Conservation (phyloP, 2,888 invertebrate genomes). For the Pristionchus entomophagus region DNA sequence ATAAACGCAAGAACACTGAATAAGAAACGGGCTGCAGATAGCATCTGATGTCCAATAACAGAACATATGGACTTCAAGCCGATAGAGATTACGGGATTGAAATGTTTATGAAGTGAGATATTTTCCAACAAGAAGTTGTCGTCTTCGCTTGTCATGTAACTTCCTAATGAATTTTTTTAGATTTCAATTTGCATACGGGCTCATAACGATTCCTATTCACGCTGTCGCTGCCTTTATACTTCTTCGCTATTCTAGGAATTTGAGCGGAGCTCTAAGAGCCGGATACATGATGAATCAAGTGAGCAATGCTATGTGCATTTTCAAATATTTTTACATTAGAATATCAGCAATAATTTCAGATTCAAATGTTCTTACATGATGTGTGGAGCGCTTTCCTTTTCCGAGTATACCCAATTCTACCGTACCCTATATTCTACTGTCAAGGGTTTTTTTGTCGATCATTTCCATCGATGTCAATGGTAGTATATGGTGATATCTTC, state of each 20-base stretch:
- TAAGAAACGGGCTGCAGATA: too few species aligned
- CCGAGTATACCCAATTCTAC: background rate
- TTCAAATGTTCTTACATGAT: background rate
- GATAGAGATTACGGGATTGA: background rate
- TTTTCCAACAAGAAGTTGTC: too few species aligned
- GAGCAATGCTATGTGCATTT: too few species aligned
- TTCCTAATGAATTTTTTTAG: background rate
- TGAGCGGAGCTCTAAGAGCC: background rate
- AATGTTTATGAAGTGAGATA: background rate
- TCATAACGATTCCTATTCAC: background rate
- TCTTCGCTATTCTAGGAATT: background rate
- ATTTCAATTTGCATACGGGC: background rate
- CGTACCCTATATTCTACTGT: too few species aligned
- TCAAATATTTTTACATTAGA: too few species aligned
- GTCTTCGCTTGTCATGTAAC: too few species aligned
- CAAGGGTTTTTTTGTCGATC: too few species aligned
- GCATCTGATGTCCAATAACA: background rate
- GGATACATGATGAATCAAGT: background rate
- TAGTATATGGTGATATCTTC: too few species aligned
- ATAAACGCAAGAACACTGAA: too few species aligned
- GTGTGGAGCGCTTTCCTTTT: background rate
- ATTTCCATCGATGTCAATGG: too few species aligned
- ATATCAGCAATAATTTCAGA: background rate
- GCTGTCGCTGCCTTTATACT: background rate
- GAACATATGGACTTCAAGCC: background rate